Conservation (phyloP, 1,140 invertebrate species). For the Pseudobourletiella spinata region DNA sequence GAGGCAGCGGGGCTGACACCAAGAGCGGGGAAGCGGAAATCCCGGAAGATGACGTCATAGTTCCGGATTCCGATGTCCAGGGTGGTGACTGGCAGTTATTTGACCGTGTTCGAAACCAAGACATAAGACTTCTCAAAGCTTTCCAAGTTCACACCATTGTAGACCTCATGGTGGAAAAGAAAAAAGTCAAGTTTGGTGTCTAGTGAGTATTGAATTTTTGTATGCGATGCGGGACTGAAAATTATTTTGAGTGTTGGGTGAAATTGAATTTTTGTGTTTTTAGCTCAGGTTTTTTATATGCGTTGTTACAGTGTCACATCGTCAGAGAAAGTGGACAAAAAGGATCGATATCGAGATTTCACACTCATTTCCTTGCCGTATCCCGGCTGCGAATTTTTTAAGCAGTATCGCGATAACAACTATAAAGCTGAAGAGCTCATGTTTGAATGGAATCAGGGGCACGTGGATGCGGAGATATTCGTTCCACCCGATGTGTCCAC, state of each 20-base stretch:
- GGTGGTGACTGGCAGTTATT: constrained; percentile 50
- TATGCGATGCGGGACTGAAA: no score
- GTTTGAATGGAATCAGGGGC: constrained; percentile 68
- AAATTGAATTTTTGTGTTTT: no score
- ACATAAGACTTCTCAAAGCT: constrained; percentile 62
- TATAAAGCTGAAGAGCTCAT: constrained; percentile 58
- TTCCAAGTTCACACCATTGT: constrained; percentile 66
- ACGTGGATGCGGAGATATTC: constrained; percentile 61
- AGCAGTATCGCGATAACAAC: constrained; percentile 59
- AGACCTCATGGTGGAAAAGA: constrained; percentile 80
- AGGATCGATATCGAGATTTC: constrained; percentile 66
- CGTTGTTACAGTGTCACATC: constrained; percentile 67
- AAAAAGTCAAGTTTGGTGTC: constrained; percentile 73
- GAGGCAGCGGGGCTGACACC: constrained; percentile 25
- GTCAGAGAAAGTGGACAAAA: constrained; percentile 77
- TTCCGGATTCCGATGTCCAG: constrained; percentile 35
- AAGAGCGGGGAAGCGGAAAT: constrained; percentile 33
- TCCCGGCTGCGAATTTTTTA: constrained; percentile 75
- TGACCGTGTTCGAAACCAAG: constrained; percentile 47
- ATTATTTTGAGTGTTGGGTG: no score
- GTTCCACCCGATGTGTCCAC: constrained; percentile 59
- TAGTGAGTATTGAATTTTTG: constrained; percentile 55
- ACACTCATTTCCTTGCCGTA: constrained; percentile 67
- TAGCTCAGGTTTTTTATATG: no score
- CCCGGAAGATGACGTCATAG: constrained; percentile 37